Base-by-base conservation (phyloP, 2,888 invertebrate genomes). In the Napeogenes inachia region DNA sequence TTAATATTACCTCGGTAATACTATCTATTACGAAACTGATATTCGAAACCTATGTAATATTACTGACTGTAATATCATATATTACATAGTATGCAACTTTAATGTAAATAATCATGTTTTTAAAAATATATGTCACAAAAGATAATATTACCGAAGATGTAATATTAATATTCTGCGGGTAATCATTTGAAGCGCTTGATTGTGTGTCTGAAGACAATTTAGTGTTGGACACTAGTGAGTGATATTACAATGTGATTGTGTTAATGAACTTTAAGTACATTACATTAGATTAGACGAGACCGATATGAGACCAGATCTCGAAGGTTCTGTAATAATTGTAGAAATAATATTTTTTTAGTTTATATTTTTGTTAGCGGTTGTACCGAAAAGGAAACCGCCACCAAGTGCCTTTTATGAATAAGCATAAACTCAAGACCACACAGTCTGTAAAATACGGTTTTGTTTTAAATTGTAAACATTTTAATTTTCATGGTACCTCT, bases 191-290 rank as follows among this genome's bases (percentile, higher is more conserved):
- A 65, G 75, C 68, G 66, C 77, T 78, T 75, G 77, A 71, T 71
- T 78, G 82, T 83, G 83, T 84, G 84, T 85, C 85, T 82, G 83
- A 83, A 81, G 81, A 88, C 84, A 75, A 77, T 71, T 70, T 70
- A 78, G 83, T 82, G 84, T 85, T 85, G 77, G 86, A 77, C 80
- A 77, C 82, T 76, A 78, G 87, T 85, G 89, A 87, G 90, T 90
- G 90, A 89, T 90, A 89, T 87, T 81, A 78, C 75, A 81, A 87
- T 90, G 90, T 90, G 90, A 89, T 89, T 88, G 89, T 87, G 89
- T 88, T 76, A 79, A 83, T 84, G 80, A 84, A 87, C 84, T 81
- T 69, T 86, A 85, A 87, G 84, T 87, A 87, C 86, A 85, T 74
- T 74, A 75, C 8, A 42, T 42, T 77, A 78, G 76, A 75, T 77